Conservation (phyloP, 2,888 invertebrate species). For the Plagodis dolabraria region DNA sequence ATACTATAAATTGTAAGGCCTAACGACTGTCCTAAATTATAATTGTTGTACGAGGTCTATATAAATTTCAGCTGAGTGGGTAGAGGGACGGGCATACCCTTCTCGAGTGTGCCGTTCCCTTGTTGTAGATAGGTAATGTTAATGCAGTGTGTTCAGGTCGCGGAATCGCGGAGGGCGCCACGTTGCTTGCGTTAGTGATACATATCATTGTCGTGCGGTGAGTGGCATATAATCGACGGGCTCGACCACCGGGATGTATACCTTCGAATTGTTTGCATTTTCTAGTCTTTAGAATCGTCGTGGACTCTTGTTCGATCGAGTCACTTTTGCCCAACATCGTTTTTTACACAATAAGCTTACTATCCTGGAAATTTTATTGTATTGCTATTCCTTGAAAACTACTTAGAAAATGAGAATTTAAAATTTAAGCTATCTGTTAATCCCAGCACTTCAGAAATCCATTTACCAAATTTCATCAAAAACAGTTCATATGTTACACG, state of each 20-base stretch:
- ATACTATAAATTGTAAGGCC: constrained; percentile 79
- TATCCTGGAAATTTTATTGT: too few species aligned
- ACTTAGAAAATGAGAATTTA: too few species aligned
- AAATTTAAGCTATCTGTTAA: too few species aligned
- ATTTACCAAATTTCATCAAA: too few species aligned
- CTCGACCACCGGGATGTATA: constrained; percentile 34
- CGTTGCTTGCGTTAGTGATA: constrained; percentile 48
- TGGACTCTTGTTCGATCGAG: constrained; percentile 60
- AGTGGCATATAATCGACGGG: constrained; percentile 56
- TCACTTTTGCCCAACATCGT: constrained; percentile 53
- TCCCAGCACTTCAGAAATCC: too few species aligned
- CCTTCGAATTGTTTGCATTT: constrained; percentile 79
- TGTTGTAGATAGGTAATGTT: constrained; percentile 57
- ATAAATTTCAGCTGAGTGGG: constrained; percentile 55
- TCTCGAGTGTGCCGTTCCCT: constrained; percentile 48
- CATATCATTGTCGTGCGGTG: constrained; percentile 64
- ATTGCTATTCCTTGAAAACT: too few species aligned
- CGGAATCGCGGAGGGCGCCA: constrained; percentile 43
- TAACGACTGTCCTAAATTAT: constrained; percentile 82
- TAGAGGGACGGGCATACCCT: constrained; percentile 37
- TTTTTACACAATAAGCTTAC: constrained; percentile 39
- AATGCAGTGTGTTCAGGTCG: constrained; percentile 28
- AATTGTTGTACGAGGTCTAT: constrained; percentile 67
- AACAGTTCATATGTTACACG: too few species aligned
- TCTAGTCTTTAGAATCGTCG: constrained; percentile 77